Conservation (phyloP, 2,797 vertebrate species). For the Toxotes lorentzi region DNA sequence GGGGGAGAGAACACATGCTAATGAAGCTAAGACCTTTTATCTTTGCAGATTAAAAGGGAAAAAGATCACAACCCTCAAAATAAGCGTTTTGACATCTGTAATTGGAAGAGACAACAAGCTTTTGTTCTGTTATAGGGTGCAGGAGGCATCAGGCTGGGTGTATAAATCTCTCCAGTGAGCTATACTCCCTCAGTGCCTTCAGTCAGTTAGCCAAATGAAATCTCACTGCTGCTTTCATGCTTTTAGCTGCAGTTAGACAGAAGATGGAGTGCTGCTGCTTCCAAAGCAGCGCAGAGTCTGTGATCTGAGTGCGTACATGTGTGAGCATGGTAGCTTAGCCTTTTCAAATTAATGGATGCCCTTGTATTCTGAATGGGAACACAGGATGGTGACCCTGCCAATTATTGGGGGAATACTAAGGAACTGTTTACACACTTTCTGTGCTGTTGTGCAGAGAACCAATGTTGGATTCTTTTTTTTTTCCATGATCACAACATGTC, state of each 20-base stretch:
- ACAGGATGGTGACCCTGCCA: constrained; percentile 65
- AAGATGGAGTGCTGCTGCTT: constrained; percentile 83
- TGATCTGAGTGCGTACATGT: constrained; percentile 72
- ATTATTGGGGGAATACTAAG: constrained; percentile 57
- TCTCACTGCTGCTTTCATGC: constrained; percentile 84
- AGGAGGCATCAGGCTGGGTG: constrained; percentile 77
- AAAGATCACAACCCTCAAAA: constrained; percentile 90
- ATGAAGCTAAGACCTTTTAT: constrained; percentile 90
- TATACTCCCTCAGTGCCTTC: constrained; percentile 81
- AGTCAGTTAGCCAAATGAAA: constrained; percentile 86
- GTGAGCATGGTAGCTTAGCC: constrained; percentile 70
- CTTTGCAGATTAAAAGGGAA: constrained; percentile 92
- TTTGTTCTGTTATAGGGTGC: constrained; percentile 84
- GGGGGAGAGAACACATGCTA: constrained; percentile 86
- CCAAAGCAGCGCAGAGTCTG: constrained; percentile 63
- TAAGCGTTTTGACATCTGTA: constrained; percentile 90
- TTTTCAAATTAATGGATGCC: constrained; percentile 73
- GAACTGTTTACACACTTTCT: constrained; percentile 30
- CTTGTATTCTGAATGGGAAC: constrained; percentile 69
- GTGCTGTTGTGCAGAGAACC: constrained; percentile 27
- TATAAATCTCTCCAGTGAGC: constrained; percentile 80
- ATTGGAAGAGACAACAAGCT: constrained; percentile 89
- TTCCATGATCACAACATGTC: constrained; percentile 27
- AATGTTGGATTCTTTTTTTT: constrained; percentile 22
- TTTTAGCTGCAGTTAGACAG: constrained; percentile 79